Evolutionary conservation across 2,113 vertebrate species (phyloP).

Genomic region (Lutjanus erythropterus): DNA sequence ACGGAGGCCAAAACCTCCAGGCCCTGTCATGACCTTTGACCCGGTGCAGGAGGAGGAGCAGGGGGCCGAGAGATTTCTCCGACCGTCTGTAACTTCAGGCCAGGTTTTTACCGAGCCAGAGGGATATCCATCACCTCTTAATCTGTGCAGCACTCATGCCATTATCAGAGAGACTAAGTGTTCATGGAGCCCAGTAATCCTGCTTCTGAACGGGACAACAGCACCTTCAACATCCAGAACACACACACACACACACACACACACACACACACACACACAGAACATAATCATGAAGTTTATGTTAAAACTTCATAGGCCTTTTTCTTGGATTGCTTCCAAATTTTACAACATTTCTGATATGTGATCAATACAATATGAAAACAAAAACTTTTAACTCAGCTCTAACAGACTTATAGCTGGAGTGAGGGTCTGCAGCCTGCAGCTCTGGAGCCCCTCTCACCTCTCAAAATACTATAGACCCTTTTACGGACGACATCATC

Average conservation of each 20-base stretch:
- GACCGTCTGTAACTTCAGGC: not conserved
- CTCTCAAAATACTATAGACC: too few relatives aligned
- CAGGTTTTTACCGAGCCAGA: not conserved
- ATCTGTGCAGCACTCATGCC: constrained; percentile 27
- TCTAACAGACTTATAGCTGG: too few relatives aligned
- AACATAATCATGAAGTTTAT: too few relatives aligned
- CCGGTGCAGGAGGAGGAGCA: not conserved
- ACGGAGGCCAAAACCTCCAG: constrained; percentile 25
- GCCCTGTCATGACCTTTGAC: constrained; percentile 38
- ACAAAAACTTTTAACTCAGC: too few relatives aligned
- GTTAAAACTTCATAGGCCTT: not conserved
- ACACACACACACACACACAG: not conserved
- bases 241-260: not conserved
- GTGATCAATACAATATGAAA: too few relatives aligned
- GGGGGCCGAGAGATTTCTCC: not conserved
- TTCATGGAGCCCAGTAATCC: constrained; percentile 42
- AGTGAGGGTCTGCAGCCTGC: too few relatives aligned
- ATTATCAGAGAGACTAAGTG: constrained; percentile 35
- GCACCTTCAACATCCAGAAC: not conserved
- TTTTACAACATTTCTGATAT: not conserved
- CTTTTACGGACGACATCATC: too few relatives aligned
- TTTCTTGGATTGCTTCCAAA: not conserved
- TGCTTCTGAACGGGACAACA: not conserved
- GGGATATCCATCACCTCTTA: constrained; percentile 23
- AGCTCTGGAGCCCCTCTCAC: too few relatives aligned